Percentiles rank a stretch among this genome's conserved stretches.
phyloP scores from a whole-genome alignment of 2,797 vertebrate genomes.

The Acrossocheilus fasciatus region DNA sequence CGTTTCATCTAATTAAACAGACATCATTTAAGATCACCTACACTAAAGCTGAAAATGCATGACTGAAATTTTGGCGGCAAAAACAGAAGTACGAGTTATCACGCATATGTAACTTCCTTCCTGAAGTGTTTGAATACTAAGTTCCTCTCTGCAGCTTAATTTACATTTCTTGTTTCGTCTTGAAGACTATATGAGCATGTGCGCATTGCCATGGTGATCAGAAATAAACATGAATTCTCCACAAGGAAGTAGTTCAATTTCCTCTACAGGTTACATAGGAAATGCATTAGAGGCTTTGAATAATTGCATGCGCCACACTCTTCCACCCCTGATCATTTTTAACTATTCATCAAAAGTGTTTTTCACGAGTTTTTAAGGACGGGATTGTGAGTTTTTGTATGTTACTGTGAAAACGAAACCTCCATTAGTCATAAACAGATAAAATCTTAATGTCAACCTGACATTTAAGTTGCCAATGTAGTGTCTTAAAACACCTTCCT shows the following conservation, averaged over 20 bases:
- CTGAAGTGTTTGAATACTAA: conserved; percentile 31
- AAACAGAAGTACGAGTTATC: conserved; percentile 27
- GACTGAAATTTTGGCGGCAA: neutral
- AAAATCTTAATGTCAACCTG: neutral
- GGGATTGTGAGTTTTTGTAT: neutral
- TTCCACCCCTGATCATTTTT: neutral
- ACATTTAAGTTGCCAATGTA: neutral
- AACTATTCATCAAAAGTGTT: neutral
- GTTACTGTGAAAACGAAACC: neutral
- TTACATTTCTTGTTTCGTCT: conserved; percentile 25
- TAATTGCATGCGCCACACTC: neutral
- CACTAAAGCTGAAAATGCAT: neutral
- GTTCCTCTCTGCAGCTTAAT: conserved; percentile 27
- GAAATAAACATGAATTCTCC: conserved; percentile 13
- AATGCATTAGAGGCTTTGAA: conserved; percentile 9
- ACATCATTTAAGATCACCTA: neutral
- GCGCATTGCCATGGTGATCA: conserved; percentile 22
- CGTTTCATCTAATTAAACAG: conserved; percentile 2
- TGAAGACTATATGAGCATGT: neutral
- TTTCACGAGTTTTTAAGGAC: neutral
- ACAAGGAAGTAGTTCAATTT: neutral
- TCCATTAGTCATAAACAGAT: neutral
- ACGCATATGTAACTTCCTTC: conserved; percentile 49
- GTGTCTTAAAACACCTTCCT: neutral
- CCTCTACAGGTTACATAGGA: neutral